phyloP scores from a whole-genome alignment of 2,113 vertebrate genomes.

The Oostethus manadensis region DNA sequence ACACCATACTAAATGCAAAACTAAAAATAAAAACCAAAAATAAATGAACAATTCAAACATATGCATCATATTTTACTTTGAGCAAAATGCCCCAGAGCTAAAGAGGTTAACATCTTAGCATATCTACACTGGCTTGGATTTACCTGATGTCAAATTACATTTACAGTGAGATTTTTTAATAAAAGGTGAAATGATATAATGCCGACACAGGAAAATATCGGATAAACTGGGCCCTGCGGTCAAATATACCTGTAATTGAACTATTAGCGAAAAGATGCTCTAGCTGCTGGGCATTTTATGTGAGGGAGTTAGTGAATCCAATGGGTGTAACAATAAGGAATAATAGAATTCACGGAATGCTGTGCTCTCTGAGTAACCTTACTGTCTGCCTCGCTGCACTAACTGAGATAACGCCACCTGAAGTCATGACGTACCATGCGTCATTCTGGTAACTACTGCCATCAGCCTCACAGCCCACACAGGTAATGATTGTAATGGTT shows the following conservation, averaged over 20 bases:
- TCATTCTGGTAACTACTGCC: constrained; percentile 42
- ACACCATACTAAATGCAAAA: too few species aligned
- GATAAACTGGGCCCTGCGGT: constrained; percentile 12
- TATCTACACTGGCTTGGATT: neutral
- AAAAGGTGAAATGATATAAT: constrained; percentile 7
- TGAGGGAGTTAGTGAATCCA: constrained; percentile 46
- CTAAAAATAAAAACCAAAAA: too few species aligned
- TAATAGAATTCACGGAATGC: constrained; percentile 51
- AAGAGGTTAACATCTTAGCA: too few species aligned
- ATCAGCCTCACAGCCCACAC: constrained; percentile 45
- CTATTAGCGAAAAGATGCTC: constrained; percentile 30
- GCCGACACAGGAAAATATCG: constrained; percentile 3
- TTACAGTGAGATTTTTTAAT: neutral
- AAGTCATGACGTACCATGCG: constrained; percentile 44
- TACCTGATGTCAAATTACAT: constrained; percentile 13
- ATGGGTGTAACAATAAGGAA: constrained; percentile 43
- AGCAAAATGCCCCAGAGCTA: too few species aligned
- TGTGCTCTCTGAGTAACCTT: constrained; percentile 45
- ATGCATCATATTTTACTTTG: too few species aligned
- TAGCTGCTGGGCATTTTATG: constrained; percentile 28
- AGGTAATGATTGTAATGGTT: constrained; percentile 53
- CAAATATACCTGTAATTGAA: constrained; percentile 18
- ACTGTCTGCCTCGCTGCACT: constrained; percentile 34
- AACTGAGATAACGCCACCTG: constrained; percentile 42
- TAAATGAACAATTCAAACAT: too few species aligned